Base-by-base conservation (phyloP, 2,797 vertebrate species). In the Hypotaenidia philippensis region DNA sequence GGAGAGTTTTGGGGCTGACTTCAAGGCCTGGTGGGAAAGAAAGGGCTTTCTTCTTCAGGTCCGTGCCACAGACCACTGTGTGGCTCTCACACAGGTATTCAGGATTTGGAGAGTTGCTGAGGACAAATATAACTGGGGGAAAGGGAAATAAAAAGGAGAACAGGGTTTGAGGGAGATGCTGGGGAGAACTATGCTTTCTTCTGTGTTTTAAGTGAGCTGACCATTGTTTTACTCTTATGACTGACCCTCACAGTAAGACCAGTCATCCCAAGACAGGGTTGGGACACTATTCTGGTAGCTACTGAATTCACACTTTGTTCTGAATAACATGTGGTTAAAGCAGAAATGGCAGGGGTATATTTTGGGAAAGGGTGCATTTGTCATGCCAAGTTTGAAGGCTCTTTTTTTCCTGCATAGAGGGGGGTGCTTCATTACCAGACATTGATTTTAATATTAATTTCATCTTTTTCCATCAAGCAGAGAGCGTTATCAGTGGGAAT, bases 11-110 rank as follows among this genome's bases (percentile, higher is more conserved):
- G 31, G 55, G 20, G 21, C 59, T 64, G 53, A 45, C 23, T 18
- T 87, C 45, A 59, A 61, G 20, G 52, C 25, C 5, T 0, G 63
- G 6, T 61, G 38, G 50, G n/a, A 82, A 72, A 71, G 74, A 52
- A 83, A 32, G 29, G 27, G 7, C 10, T 65, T 81, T 64, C 38
- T 78, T 82, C 40, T 81, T 38, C 34, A 22, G 45, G 26, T 82
- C 29, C 1, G 0, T 61, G 36, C 50, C 57, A 2, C 1, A 1
- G 44, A 41, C 52, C 49, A 19, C 57, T 55, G 32, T 29, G 52
- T 32, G 20, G 19, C 23, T 23, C 18, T 85, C 23, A 12, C 26
- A 26, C 8, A 29, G 40, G 27, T 56, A 25, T 57, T 59, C 22
- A 38, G 79, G 32, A 49, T 60, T 63, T 70, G 41, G 63, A 29